These are phyloP conservation scores for Loris lydekkerianus DNA, from an alignment of 2,797 vertebrate species.

Conservation along the genomic window DNA sequence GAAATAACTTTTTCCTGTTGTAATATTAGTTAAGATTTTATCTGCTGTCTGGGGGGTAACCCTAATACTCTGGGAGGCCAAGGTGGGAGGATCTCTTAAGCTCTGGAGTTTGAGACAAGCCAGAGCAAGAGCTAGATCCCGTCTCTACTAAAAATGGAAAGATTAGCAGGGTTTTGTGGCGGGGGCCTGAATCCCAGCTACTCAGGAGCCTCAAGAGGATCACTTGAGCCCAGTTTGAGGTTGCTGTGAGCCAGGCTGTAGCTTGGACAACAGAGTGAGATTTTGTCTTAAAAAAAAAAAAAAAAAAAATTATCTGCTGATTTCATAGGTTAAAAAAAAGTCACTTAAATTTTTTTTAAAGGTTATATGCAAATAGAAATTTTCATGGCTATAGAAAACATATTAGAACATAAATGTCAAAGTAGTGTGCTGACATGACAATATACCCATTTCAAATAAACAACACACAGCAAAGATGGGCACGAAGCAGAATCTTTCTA, in stretches of 20 bases:
- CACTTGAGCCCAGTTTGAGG: no score
- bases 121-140: no score
- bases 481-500: background rate
- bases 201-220: no score
- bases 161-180: no score
- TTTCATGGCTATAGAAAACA: conserved; percentile 13
- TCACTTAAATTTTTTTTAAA: conserved; percentile 48
- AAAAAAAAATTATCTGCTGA: background rate
- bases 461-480: background rate
- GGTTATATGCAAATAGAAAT: conserved; percentile 2
- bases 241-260: no score
- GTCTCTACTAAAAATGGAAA: no score
- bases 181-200: no score
- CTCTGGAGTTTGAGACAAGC: no score
- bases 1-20: background rate
- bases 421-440: background rate
- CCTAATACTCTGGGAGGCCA: no score
- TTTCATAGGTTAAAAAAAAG: conserved; percentile 48
- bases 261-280: no score
- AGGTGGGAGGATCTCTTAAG: no score
- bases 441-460: background rate
- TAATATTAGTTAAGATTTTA: conserved; percentile 41
- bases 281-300: no score
- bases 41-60: background rate
- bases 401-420: background rate